These are phyloP conservation scores for Steinernema feltiae DNA, from an alignment of 1,140 invertebrate genomes.

Conservation along the genomic window DNA sequence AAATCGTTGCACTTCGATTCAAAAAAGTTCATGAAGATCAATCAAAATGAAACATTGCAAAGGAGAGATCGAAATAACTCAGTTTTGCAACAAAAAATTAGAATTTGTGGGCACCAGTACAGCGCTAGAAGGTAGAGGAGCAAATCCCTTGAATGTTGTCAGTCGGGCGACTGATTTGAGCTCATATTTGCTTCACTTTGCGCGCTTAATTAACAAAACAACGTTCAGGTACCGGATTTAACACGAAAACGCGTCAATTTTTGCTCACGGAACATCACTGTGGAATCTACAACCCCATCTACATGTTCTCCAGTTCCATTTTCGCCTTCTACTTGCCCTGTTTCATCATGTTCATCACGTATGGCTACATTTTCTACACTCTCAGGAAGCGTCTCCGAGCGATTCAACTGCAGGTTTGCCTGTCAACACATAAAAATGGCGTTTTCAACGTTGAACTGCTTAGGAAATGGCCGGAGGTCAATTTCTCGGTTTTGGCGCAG, in stretches of 20 bases:
- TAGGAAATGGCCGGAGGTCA: conserved; percentile 57
- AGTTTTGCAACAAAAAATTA: too few relatives aligned
- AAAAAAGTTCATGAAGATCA: too few relatives aligned
- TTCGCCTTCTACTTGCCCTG: conserved; percentile 56
- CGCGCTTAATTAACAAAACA: neutral
- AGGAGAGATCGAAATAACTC: too few relatives aligned
- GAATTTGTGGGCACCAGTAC: too few relatives aligned
- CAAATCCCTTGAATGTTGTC: too few relatives aligned
- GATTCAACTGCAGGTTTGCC: conserved; percentile 34
- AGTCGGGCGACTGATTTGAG: too few relatives aligned
- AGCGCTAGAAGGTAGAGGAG: too few relatives aligned
- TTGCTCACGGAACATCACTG: conserved; percentile 51
- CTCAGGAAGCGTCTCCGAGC: conserved; percentile 41
- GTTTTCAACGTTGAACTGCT: conserved; percentile 34
- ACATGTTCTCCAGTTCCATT: conserved; percentile 45
- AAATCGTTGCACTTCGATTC: too few relatives aligned
- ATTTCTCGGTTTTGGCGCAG: conserved; percentile 54
- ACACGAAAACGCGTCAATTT: conserved; percentile 38
- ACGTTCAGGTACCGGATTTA: conserved; percentile 32
- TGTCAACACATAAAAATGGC: conserved; percentile 27
- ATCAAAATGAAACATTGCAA: too few relatives aligned
- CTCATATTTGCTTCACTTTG: neutral
- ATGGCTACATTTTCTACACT: conserved; percentile 56
- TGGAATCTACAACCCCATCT: conserved; percentile 53
- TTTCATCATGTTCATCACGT: conserved; percentile 54